phyloP scores from a whole-genome alignment of 2,797 vertebrate genomes.

The Mus minutoides region DNA sequence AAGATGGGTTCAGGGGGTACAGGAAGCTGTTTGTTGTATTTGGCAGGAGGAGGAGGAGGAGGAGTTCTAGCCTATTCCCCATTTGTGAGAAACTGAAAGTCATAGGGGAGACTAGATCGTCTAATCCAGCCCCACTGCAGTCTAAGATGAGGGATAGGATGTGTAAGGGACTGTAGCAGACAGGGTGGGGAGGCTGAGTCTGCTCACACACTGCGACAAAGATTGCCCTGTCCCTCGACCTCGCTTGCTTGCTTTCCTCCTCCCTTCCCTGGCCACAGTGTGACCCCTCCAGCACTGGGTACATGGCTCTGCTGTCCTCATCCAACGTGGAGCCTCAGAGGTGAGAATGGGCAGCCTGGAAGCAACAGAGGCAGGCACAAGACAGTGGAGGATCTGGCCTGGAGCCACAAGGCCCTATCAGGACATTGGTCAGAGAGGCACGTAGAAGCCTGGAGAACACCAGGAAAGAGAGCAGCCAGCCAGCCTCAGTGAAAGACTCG shows the following conservation, averaged over 20 bases:
- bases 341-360: conserved; percentile 59
- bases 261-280: conserved; percentile 44
- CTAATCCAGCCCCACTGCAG: not conserved
- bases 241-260: conserved; percentile 59
- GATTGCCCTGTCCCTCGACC: conserved; percentile 56
- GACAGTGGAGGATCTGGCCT: conserved; percentile 42
- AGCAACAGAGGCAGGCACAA: conserved; percentile 58
- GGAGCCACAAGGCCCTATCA: conserved; percentile 39
- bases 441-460: not conserved
- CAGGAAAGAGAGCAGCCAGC: conserved; percentile 20
- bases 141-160: not conserved
- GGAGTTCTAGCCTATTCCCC: not conserved
- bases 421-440: not conserved
- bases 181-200: conserved; percentile 19
- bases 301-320: conserved; percentile 59
- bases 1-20: conserved; percentile 15
- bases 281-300: conserved; percentile 45
- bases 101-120: not conserved
- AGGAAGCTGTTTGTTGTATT: conserved; percentile 49
- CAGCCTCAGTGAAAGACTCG: conserved; percentile 7
- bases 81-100: conserved; percentile 44
- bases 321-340: conserved; percentile 47
- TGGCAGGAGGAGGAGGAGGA: not conserved
- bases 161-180: not conserved
- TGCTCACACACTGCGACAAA: conserved; percentile 49